Base-by-base conservation (phyloP, 1,140 invertebrate genomes). In the Drosophila takahashii region DNA sequence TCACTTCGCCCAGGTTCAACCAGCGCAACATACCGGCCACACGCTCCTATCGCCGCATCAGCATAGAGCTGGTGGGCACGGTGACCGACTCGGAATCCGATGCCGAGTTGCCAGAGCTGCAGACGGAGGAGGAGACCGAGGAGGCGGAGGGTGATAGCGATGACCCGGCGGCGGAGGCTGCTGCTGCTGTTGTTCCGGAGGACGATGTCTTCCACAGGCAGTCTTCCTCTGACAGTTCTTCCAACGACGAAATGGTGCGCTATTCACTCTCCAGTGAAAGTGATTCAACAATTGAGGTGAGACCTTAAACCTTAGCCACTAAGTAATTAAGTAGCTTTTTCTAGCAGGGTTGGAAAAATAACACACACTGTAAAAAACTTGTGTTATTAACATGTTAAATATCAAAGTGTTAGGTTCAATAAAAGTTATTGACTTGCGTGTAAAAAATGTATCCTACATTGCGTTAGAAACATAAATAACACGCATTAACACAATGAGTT, bases 1-100 rank as follows among this genome's bases (percentile, higher is more conserved):
- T 7, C 22, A 54, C 32, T 3, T 56, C 32, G 1, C 44, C 51
- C 10, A 32, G 32, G 29, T 81, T 81, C n/a, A 50, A 61, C 36
- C 73, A 51, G 3, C 67, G 48, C 4, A 22, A 22, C 37, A 50
- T 59, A 7, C 79, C 48, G 18, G 13, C 26, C 11, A 73, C 50
- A 13, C 79, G 79, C 18, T 56, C 64, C 10, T 83, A 83, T 70
- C 79, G 77, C 6, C 72, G 72, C 45, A 34, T 75, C 9, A 56
- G 32, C 42, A 18, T 51, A 9, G 58, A 64, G 26, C 58, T 44
- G 4, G 2, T 48, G 47, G 67, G 47, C 34, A 37, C 71, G 1
- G 2, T 51, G 13, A 59, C 39, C 9, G 42, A 65, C n/a, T 44
- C 22, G 13, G 42, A 54, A 8, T 15, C 9, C 37, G 39, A 62